phyloP scores from a whole-genome alignment of 2,113 vertebrate species.

The Centropus bengalensis region DNA sequence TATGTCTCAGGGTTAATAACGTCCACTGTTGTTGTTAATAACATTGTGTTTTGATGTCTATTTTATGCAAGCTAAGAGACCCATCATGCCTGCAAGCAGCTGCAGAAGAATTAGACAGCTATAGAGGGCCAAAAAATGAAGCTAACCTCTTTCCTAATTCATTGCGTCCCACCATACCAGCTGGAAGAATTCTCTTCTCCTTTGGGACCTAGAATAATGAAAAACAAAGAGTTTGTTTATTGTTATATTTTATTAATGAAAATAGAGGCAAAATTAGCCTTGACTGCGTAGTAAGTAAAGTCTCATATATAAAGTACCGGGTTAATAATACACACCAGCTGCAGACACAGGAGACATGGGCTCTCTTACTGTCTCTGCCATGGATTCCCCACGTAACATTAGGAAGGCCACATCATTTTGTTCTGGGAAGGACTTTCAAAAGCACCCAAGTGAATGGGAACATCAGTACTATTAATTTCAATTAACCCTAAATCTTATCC shows the following conservation, averaged over 20 bases:
- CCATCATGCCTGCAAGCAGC: slow-evolving; percentile 29
- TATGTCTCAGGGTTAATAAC: slow-evolving; percentile 39
- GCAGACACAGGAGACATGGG: neutral
- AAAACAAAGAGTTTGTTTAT: neutral
- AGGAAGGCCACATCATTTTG: neutral
- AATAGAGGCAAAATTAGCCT: neutral
- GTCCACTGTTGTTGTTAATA: slow-evolving; percentile 46
- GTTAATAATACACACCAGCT: neutral
- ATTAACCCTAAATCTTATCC: neutral
- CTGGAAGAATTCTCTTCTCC: slow-evolving; percentile 85
- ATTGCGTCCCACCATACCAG: slow-evolving; percentile 73
- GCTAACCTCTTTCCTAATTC: slow-evolving; percentile 90
- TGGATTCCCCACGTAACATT: neutral
- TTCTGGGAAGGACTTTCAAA: neutral
- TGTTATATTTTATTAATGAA: neutral
- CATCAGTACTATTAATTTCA: neutral
- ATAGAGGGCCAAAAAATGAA: neutral
- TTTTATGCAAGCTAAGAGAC: slow-evolving; percentile 45
- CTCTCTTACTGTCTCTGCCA: neutral
- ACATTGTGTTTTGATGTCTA: slow-evolving; percentile 40
- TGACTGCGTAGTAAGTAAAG: neutral
- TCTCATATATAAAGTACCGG: neutral
- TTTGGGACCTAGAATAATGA: slow-evolving; percentile 81
- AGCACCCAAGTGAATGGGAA: neutral
- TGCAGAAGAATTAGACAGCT: slow-evolving; percentile 15